Evolutionary conservation across 2,797 vertebrate species (phyloP).

Genomic region (Catamblyrhynchus diadema): DNA sequence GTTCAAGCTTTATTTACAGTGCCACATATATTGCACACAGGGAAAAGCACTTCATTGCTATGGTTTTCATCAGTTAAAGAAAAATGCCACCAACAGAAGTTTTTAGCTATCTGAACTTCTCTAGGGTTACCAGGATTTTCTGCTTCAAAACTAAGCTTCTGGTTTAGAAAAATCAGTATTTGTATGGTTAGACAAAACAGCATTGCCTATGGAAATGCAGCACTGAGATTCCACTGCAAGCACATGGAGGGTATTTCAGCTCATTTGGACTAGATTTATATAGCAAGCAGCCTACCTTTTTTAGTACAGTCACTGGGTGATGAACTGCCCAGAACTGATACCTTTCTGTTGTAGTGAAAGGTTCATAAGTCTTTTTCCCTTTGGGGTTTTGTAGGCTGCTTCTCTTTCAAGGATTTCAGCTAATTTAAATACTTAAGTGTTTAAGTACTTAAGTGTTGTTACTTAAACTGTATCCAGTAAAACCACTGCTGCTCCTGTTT

Average conservation of each 20-base stretch:
- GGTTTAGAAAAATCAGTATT: background rate
- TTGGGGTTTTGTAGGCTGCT: background rate
- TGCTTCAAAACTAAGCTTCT: background rate
- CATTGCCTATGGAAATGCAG: background rate
- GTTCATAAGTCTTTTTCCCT: background rate
- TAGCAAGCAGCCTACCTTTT: background rate
- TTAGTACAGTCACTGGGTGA: background rate
- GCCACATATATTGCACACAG: background rate
- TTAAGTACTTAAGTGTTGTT: background rate
- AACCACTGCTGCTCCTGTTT: background rate
- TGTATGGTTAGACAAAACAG: background rate
- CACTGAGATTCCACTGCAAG: background rate
- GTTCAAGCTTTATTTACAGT: constrained; percentile 15
- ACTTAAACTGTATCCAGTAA: background rate
- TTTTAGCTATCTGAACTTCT: background rate
- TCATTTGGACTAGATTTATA: background rate
- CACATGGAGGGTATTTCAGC: background rate
- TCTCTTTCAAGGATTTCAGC: background rate
- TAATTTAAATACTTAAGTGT: background rate
- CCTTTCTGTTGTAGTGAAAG: background rate
- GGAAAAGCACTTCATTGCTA: background rate
- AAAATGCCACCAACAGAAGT: background rate
- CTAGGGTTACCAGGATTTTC: background rate
- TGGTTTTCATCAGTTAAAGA: background rate
- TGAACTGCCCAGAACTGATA: background rate